Conservation (phyloP, 2,888 invertebrate species). For the Microctonus hyperodae region DNA sequence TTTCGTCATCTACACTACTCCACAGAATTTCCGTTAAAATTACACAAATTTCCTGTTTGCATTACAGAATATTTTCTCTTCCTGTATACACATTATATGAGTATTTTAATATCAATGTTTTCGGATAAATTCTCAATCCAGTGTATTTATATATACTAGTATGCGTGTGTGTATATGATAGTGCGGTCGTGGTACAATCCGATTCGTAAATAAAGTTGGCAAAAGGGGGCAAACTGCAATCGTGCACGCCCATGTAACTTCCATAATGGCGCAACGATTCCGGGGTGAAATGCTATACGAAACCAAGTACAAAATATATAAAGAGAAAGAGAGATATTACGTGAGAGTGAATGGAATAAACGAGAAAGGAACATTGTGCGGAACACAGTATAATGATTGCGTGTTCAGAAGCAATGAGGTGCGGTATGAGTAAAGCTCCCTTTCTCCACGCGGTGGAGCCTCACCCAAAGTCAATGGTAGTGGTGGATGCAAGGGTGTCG, state of each 20-base stretch:
- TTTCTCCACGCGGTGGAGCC: slow-evolving; percentile 9
- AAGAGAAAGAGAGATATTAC: slow-evolving; percentile 24
- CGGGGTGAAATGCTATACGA: slow-evolving; percentile 30
- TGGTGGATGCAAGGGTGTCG: slow-evolving; percentile 43
- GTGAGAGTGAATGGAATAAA: slow-evolving; percentile 36
- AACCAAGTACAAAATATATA: slow-evolving; percentile 16
- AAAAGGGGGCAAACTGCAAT: slow-evolving; percentile 57
- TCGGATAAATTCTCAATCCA: not conserved
- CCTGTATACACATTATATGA: not conserved
- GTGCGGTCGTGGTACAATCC: slow-evolving; percentile 19
- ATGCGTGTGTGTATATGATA: slow-evolving; percentile 3
- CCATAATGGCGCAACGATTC: slow-evolving; percentile 61
- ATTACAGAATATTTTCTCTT: too few relatives aligned
- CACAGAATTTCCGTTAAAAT: too few relatives aligned
- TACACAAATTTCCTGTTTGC: too few relatives aligned
- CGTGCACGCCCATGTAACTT: slow-evolving; percentile 60
- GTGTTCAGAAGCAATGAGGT: slow-evolving; percentile 55
- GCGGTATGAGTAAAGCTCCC: slow-evolving; percentile 14
- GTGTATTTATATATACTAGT: not conserved
- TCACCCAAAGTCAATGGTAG: slow-evolving; percentile 34
- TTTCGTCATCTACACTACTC: too few relatives aligned
- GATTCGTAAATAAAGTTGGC: slow-evolving; percentile 61
- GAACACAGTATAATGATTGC: slow-evolving; percentile 57
- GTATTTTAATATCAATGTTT: slow-evolving; percentile 4
- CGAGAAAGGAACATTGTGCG: slow-evolving; percentile 43